phyloP scores from a whole-genome alignment of 2,113 vertebrate genomes.

The Dryoscopus gambensis region DNA sequence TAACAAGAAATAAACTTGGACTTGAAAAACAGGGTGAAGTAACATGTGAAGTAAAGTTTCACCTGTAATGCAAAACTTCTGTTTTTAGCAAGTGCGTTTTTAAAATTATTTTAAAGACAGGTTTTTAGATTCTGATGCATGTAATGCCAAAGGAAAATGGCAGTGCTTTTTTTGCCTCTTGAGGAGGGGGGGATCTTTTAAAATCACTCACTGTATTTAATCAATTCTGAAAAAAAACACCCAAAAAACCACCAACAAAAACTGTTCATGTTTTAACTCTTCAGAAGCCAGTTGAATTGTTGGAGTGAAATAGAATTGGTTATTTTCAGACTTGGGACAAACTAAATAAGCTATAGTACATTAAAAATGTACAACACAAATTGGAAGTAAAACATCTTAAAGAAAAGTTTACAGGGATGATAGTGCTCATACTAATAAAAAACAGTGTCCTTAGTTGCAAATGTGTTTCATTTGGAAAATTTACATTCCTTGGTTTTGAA shows the following conservation, averaged over 20 bases:
- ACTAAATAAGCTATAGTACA: constrained; percentile 73
- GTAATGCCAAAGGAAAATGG: constrained; percentile 64
- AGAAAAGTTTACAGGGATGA: constrained; percentile 61
- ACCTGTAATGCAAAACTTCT: background rate
- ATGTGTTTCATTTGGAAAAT: constrained; percentile 26
- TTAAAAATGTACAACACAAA: constrained; percentile 61
- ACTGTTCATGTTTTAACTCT: constrained; percentile 72
- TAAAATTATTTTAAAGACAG: background rate
- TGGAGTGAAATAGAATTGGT: constrained; percentile 65
- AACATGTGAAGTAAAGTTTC: background rate
- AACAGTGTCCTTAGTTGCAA: constrained; percentile 42
- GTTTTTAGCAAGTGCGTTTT: background rate
- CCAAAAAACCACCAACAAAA: background rate
- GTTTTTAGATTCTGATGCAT: constrained; percentile 39
- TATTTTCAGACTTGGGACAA: constrained; percentile 72
- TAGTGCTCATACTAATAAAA: constrained; percentile 46
- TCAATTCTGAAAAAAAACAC: background rate
- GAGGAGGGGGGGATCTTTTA: constrained; percentile 16
- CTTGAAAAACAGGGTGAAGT: background rate
- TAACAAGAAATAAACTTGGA: background rate
- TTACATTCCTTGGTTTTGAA: constrained; percentile 74
- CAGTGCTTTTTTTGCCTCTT: constrained; percentile 44
- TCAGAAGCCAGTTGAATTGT: constrained; percentile 69
- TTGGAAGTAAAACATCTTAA: constrained; percentile 64
- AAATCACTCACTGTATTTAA: constrained; percentile 64